Base-by-base conservation (phyloP, 2,797 vertebrate species). In the Epinephelus coioides region DNA sequence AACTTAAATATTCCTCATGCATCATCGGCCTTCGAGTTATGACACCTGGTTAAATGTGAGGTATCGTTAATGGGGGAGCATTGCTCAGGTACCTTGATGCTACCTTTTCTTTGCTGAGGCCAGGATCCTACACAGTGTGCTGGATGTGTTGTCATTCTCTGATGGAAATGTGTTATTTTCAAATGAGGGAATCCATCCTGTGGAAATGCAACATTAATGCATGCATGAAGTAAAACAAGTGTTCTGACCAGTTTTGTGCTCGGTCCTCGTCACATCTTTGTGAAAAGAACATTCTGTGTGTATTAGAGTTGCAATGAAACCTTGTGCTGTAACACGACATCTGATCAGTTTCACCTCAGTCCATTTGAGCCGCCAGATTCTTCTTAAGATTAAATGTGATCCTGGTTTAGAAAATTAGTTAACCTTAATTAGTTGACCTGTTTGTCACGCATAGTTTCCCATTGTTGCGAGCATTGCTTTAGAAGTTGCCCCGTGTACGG, bases 201-300 rank as follows among this genome's bases (percentile, higher is more conserved):
- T 76, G 61, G 66, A 77, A 77, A 78, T 60, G 76, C 76, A 79
- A 70, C 59, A 4, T 69, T 49, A 72, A 79, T 57, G 73, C 88
- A 85, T 89, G 89, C 88, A 74, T 67, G 75, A 88, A 77, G 60
- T 81, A 54, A 87, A 86, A 70, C 54, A 27, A 54, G 69, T 78
- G 75, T 79, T 81, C 74, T 66, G 78, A 77, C 60, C 79, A 79
- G 78, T 87, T 88, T 68, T 63, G 71, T 86, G 75, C 75, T 78
- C 6, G 34, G 67, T 78, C 76, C 47, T 78, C 54, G 21, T 83
- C 71, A 83, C 61, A 27, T 78, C 78, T 76, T 65, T 71, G 78
- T 81, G 73, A 71, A 64, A 62, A 75, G 74, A 81, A 74, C 82
- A 69, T 84, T 83, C 63, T 66, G 69, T 70, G 66, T 49, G 30